phyloP scores from a whole-genome alignment of 2,113 vertebrate genomes.

The Cyprinus carpio region DNA sequence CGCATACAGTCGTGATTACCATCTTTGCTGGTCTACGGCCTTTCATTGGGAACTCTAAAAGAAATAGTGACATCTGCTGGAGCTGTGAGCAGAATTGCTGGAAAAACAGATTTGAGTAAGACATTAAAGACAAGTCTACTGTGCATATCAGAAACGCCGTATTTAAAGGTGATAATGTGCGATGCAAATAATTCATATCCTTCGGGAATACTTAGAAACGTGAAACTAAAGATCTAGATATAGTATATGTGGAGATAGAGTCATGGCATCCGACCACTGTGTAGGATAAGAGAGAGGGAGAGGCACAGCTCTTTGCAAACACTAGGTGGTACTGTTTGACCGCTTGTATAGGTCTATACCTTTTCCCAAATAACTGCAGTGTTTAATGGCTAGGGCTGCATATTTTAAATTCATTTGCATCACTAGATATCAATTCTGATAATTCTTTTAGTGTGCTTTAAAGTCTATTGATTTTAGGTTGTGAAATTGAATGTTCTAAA shows the following conservation, averaged over 20 bases:
- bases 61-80: conserved; percentile 72
- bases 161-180: background rate
- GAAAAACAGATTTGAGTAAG: background rate
- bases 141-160: background rate
- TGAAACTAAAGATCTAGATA: background rate
- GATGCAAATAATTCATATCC: background rate
- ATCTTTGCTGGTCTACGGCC: background rate
- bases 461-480: background rate
- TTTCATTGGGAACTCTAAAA: conserved; percentile 10
- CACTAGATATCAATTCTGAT: background rate
- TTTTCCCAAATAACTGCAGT: background rate
- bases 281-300: background rate
- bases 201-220: background rate
- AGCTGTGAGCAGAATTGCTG: background rate
- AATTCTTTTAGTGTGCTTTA: background rate
- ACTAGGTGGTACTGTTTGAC: conserved; percentile 71
- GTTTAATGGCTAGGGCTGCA: background rate
- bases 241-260: background rate
- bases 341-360: background rate
- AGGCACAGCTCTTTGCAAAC: conserved; percentile 45
- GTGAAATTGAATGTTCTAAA: background rate
- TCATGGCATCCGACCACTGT: background rate
- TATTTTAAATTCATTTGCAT: background rate
- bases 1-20: background rate
- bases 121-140: background rate